Conservation (phyloP, 2,888 invertebrate genomes). For the Acleris cristana region DNA sequence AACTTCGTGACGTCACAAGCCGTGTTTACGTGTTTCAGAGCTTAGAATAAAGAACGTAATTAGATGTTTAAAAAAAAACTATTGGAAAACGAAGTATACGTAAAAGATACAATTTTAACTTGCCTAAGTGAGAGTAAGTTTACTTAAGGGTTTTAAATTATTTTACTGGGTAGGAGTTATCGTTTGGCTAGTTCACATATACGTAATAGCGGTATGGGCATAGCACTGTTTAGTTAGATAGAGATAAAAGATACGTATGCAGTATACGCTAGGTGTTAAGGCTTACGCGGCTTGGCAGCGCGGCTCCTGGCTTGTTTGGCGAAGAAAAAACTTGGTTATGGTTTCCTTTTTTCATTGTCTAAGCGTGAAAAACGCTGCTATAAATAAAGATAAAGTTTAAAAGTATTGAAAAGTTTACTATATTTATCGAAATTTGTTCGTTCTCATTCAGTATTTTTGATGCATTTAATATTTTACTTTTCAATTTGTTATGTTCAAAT, state of each 20-base stretch:
- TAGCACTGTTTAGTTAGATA: constrained; percentile 52
- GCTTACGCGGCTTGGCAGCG: constrained; percentile 29
- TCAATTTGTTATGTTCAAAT: no score
- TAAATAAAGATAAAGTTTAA: neutral
- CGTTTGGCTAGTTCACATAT: constrained; percentile 68
- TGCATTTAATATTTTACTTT: no score
- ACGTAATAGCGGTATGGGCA: constrained; percentile 36
- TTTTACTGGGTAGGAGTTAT: constrained; percentile 81
- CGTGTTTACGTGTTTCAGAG: constrained; percentile 68
- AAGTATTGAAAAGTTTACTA: neutral
- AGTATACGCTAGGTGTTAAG: constrained; percentile 79
- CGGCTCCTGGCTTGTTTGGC: constrained; percentile 4
- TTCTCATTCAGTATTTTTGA: no score
- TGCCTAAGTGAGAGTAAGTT: constrained; percentile 83
- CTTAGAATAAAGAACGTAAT: constrained; percentile 74
- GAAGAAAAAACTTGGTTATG: neutral
- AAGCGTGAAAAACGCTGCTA: neutral
- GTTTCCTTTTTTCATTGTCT: neutral
- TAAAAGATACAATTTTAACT: constrained; percentile 82
- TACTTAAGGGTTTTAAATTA: constrained; percentile 82
- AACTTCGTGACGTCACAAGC: constrained; percentile 11
- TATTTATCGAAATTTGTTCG: no score
- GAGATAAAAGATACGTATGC: constrained; percentile 78
- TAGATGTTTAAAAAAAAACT: constrained; percentile 70
- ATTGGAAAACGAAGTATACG: constrained; percentile 83